Evolutionary conservation across 30 jellyfish, hydroid and myxozoan species (phyloP).

Genomic region (Clytia hemisphaerica): DNA sequence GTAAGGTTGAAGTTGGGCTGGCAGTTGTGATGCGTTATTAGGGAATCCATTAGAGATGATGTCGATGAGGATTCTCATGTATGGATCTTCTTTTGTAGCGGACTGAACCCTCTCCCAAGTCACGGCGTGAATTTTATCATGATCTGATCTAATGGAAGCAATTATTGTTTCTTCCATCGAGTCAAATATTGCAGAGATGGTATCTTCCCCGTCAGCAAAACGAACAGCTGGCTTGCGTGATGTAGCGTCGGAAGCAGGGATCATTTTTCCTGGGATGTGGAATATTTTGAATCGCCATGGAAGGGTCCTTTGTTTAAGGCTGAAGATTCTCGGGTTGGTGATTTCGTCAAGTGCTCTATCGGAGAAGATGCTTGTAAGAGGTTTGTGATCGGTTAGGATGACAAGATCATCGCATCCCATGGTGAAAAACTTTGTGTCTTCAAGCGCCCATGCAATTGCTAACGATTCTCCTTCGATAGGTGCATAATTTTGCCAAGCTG

Average conservation of each 20-base stretch:
- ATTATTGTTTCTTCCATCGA: conserved; percentile 9
- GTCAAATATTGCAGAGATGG: neutral
- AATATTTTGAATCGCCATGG: conserved; percentile 12
- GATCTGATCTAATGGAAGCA: conserved; percentile 13
- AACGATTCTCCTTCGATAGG: conserved; percentile 51
- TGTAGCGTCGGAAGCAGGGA: conserved; percentile 25
- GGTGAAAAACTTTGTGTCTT: conserved; percentile 25
- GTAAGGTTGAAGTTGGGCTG: neutral
- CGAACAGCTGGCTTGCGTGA: conserved; percentile 14
- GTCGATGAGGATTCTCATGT: neutral
- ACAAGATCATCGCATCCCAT: conserved; percentile 34
- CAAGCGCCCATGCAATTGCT: conserved; percentile 38
- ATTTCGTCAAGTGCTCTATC: conserved; percentile 29
- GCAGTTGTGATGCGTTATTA: neutral
- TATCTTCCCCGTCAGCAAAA: neutral
- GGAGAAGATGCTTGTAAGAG: conserved; percentile 15
- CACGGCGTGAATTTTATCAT: conserved; percentile 10
- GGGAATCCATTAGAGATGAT: neutral
- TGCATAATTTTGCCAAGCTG: conserved; percentile 35
- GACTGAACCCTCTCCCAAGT: conserved; percentile 19
- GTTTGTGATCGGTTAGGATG: conserved; percentile 31
- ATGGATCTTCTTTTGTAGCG: neutral
- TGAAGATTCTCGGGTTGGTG: conserved; percentile 8
- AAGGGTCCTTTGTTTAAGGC: conserved; percentile 15
- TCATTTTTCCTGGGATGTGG: conserved; percentile 11